Evolutionary conservation across 2,113 vertebrate genomes (phyloP).

Genomic region (Tamias sibiricus): DNA sequence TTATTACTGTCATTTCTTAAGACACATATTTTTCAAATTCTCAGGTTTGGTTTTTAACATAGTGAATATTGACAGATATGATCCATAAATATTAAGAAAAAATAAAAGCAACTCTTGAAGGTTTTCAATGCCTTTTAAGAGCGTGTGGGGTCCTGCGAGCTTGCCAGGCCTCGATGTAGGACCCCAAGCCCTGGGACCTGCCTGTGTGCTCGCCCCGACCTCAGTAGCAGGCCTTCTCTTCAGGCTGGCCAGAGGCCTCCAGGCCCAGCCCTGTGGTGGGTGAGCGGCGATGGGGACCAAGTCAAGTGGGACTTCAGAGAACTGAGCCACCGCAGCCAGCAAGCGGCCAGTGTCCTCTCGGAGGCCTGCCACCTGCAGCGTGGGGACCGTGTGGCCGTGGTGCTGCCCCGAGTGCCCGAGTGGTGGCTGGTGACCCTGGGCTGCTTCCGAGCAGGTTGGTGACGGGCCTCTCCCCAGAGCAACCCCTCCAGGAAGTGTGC

Average conservation of each 20-base stretch:
- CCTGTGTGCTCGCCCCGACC: too few relatives aligned
- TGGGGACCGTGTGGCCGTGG: constrained; percentile 86
- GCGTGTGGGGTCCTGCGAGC: not conserved
- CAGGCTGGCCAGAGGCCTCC: constrained; percentile 84
- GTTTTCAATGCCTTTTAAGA: not conserved
- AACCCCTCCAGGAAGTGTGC: not conserved
- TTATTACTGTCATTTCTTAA: not conserved
- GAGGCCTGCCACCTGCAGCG: constrained; percentile 84
- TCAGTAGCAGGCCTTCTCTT: not conserved
- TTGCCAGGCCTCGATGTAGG: not conserved
- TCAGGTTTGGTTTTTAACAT: not conserved
- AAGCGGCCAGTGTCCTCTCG: constrained; percentile 86
- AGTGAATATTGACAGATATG: not conserved
- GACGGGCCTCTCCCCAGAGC: not conserved
- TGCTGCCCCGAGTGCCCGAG: constrained; percentile 89
- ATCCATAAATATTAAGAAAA: not conserved
- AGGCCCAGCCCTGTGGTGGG: constrained; percentile 91
- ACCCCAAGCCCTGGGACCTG: not conserved
- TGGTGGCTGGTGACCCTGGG: constrained; percentile 91
- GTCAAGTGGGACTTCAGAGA: constrained; percentile 91
- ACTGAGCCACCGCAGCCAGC: constrained; percentile 86
- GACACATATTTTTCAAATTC: not conserved
- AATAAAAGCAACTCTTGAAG: not conserved
- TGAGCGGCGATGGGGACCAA: constrained; percentile 83
- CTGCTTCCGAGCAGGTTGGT: constrained; percentile 89